phyloP scores from a whole-genome alignment of 1,140 invertebrate species.

The Zaprionus kolodkinae region DNA sequence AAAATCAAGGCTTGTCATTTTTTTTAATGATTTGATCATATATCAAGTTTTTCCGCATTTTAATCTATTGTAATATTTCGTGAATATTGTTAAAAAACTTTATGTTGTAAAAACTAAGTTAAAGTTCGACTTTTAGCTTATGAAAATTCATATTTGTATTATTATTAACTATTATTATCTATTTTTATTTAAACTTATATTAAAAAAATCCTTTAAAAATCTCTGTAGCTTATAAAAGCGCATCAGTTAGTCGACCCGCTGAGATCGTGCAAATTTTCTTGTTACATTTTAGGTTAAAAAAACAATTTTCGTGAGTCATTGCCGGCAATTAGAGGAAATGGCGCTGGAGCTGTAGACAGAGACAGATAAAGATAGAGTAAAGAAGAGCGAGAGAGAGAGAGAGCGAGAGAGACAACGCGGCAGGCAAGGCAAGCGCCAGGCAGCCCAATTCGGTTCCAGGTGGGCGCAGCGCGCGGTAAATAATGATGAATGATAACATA shows the following conservation, averaged over 20 bases:
- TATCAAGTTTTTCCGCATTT: too few relatives aligned
- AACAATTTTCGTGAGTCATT: slow-evolving; percentile 77
- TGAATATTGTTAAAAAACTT: too few relatives aligned
- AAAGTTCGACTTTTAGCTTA: too few relatives aligned
- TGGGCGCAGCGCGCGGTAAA: slow-evolving; percentile 40
- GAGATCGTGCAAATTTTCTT: background rate
- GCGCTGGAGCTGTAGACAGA: slow-evolving; percentile 18
- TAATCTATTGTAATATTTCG: too few relatives aligned
- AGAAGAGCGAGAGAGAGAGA: slow-evolving; percentile 5
- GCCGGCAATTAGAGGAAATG: slow-evolving; percentile 57
- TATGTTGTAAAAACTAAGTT: too few relatives aligned
- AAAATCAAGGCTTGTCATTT: too few relatives aligned
- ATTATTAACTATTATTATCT: too few relatives aligned
- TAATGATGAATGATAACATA: slow-evolving; percentile 66
- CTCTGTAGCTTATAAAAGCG: background rate
- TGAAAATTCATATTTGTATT: too few relatives aligned
- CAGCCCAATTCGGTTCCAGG: slow-evolving; percentile 34
- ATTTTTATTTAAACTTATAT: background rate
- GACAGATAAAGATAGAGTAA: background rate
- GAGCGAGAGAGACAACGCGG: background rate
- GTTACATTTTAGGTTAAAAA: slow-evolving; percentile 56
- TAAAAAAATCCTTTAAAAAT: background rate
- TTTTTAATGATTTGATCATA: too few relatives aligned
- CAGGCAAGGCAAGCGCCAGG: slow-evolving; percentile 27
- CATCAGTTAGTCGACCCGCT: background rate